These are phyloP conservation scores for Drosophila varians DNA, from an alignment of 1,140 invertebrate genomes.

Conservation along the genomic window DNA sequence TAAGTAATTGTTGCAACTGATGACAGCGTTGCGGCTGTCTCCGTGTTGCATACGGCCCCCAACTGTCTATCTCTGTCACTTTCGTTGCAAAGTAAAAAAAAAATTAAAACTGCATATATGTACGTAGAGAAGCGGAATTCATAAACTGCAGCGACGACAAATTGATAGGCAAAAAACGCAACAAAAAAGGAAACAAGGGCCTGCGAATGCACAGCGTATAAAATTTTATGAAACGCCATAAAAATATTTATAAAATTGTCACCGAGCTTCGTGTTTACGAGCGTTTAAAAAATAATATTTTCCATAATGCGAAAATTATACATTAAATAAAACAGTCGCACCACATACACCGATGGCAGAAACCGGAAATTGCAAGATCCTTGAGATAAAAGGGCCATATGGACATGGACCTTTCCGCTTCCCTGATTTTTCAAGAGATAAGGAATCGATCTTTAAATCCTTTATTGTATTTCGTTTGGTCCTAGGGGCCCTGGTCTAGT, in stretches of 20 bases:
- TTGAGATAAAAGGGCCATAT: no score
- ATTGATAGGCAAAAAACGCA: constrained; percentile 52
- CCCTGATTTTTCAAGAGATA: no score
- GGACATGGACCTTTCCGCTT: no score
- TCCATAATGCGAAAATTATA: constrained; percentile 73
- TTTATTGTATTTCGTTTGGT: no score
- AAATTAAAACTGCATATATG: constrained; percentile 43
- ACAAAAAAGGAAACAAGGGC: neutral
- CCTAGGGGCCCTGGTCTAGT: no score
- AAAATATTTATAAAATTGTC: constrained; percentile 80
- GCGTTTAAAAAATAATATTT: constrained; percentile 63
- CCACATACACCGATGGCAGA: constrained; percentile 21
- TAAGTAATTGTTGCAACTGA: constrained; percentile 79
- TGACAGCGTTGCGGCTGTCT: constrained; percentile 52
- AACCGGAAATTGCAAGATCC: constrained; percentile 51
- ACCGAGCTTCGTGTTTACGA: constrained; percentile 67
- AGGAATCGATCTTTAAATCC: no score
- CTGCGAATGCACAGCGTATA: constrained; percentile 52
- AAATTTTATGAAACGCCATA: constrained; percentile 81
- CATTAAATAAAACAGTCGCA: constrained; percentile 11
- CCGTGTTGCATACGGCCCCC: constrained; percentile 34
- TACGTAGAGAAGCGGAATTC: constrained; percentile 47
- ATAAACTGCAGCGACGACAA: constrained; percentile 73
- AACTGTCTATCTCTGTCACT: constrained; percentile 45
- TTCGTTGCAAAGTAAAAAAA: constrained; percentile 51